phyloP scores from a whole-genome alignment of 1,140 invertebrate genomes.

The Drosophila bocqueti region DNA sequence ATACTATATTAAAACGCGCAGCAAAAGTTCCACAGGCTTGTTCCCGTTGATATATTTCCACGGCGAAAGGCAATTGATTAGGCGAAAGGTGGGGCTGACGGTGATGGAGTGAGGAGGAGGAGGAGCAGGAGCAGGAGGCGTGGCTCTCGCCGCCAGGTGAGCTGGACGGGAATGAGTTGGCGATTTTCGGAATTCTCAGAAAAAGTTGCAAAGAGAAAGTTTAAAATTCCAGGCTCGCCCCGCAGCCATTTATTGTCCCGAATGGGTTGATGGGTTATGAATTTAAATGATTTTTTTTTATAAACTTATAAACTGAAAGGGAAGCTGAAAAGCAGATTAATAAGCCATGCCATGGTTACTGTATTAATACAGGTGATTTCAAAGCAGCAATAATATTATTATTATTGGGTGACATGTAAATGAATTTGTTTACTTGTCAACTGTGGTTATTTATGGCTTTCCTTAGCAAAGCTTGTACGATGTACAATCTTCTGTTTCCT shows the following conservation, averaged over 20 bases:
- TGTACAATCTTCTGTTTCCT: too few relatives aligned
- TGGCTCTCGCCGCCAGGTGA: slow-evolving; percentile 9
- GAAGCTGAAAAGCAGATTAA: not conserved
- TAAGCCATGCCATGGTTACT: not conserved
- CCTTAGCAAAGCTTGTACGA: too few relatives aligned
- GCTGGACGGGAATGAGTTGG: slow-evolving; percentile 36
- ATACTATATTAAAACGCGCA: slow-evolving; percentile 28
- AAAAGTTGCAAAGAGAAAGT: slow-evolving; percentile 1
- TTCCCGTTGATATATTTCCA: not conserved
- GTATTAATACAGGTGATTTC: not conserved
- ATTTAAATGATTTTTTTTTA: slow-evolving; percentile 29
- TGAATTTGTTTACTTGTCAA: too few relatives aligned
- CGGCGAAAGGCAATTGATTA: slow-evolving; percentile 42
- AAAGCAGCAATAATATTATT: too few relatives aligned
- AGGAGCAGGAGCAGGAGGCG: not conserved
- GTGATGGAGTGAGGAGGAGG: slow-evolving; percentile 25
- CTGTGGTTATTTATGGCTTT: too few relatives aligned
- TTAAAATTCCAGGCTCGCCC: slow-evolving; percentile 11
- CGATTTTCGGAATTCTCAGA: not conserved
- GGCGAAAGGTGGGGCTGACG: slow-evolving; percentile 1
- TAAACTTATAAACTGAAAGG: not conserved
- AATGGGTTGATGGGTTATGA: slow-evolving; percentile 11
- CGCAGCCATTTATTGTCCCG: slow-evolving; percentile 6
- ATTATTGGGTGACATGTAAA: too few relatives aligned
- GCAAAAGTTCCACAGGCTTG: slow-evolving; percentile 12